Base-by-base conservation (phyloP, 2,888 invertebrate species). In the Meghimatium bilineatum region DNA sequence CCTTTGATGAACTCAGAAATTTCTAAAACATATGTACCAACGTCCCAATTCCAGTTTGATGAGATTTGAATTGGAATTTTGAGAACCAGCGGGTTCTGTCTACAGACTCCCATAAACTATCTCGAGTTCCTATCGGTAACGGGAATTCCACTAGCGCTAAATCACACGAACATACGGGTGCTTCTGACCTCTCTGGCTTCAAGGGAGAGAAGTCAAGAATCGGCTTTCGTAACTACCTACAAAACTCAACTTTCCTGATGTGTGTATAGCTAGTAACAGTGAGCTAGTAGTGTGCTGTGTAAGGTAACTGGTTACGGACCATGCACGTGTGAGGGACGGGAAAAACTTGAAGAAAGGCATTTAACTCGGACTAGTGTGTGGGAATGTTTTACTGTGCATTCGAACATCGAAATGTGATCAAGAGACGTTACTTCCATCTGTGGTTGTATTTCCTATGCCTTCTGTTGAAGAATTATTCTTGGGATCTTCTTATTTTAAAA, bases 101-200 rank as follows among this genome's bases (percentile, higher is more conserved):
- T 3, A 2, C 20, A 17, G 17, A 44, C 20, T 38, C 20, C 10
- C 72, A 72, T 8, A 29, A 72, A 72, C 69, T 69, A 36, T 69
- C 5, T 36, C 36, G 14, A 32, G 26, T 38, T 72, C 1, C 72
- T 72, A 38, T 26, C 23, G 72, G 26, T 38, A 72, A 72, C 38
- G 72, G 72, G 44, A 72, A 72, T 72, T 44, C 44, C 72, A 72
- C 38, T 72, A 23, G 38, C n/a, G 6, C 29, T 34, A 44, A 38
- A 72, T 72, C 72, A 44, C 44, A 44, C 12, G 44, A 26, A 44
- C 72, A 72, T 72, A 72, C 72, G 72, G 72, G 72, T 72, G 38
- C 72, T 72, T 2, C 38, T 72, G 44, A 72, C 72, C 72, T 72
- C n/a, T n/a, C 72, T 10, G 44, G 38, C 72, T 38, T 26, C n/a